phyloP scores from a whole-genome alignment of 64 coral and sea anemone species.

The Pachyseris speciosa region DNA sequence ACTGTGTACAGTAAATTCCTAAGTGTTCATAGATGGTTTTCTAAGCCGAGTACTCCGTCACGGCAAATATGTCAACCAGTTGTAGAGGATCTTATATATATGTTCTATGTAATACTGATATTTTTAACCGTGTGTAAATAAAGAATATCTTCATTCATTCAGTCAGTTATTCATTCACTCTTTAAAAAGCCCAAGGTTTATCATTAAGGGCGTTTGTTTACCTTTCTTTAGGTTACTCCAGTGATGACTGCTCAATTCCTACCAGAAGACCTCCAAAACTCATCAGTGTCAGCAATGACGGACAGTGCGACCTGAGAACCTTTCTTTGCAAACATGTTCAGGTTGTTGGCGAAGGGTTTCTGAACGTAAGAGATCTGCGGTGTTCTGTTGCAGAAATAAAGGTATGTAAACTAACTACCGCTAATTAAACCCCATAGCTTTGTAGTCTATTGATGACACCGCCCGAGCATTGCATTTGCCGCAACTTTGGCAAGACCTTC shows the following conservation, averaged over 20 bases:
- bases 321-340: slow-evolving; percentile 26
- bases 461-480: too few relatives aligned
- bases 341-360: slow-evolving; percentile 45
- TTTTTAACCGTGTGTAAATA: too few relatives aligned
- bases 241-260: slow-evolving; percentile 58
- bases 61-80: too few relatives aligned
- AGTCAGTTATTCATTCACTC: not conserved
- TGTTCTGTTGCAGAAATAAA: slow-evolving; percentile 32
- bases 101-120: too few relatives aligned
- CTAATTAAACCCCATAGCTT: too few relatives aligned
- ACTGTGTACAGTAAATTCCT: too few relatives aligned
- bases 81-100: too few relatives aligned
- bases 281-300: not conserved
- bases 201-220: not conserved
- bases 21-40: too few relatives aligned
- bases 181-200: not conserved
- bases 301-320: slow-evolving; percentile 14
- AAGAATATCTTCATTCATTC: too few relatives aligned
- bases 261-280: slow-evolving; percentile 26
- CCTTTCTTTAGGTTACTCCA: not conserved
- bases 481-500: too few relatives aligned
- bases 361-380: slow-evolving; percentile 38
- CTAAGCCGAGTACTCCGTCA: too few relatives aligned
- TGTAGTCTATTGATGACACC: too few relatives aligned
- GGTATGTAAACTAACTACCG: not conserved